Conservation (phyloP, 2,888 invertebrate species). For the Pachliopta kotzebuea region DNA sequence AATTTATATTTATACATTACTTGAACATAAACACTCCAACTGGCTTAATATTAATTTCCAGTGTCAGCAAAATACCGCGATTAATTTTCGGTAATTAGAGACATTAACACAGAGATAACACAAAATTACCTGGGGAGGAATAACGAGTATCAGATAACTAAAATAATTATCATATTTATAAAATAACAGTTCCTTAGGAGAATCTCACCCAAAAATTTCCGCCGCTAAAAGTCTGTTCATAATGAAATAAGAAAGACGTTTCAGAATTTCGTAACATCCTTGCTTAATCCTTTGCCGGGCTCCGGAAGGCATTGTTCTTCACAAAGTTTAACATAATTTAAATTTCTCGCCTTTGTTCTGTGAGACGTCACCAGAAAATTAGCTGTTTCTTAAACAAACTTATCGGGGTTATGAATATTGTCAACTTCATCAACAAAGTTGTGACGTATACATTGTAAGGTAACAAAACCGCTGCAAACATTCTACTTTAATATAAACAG, state of each 20-base stretch:
- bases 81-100: conserved; percentile 66
- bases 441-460: conserved; percentile 16
- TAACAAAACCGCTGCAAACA: neutral
- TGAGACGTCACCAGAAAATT: conserved; percentile 48
- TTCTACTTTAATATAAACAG: neutral
- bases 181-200: conserved; percentile 58
- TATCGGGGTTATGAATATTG: conserved; percentile 45
- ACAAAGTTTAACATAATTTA: conserved; percentile 59
- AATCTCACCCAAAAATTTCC: conserved; percentile 33
- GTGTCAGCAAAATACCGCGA: conserved; percentile 41
- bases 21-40: neutral
- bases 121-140: conserved; percentile 66
- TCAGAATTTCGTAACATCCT: conserved; percentile 42
- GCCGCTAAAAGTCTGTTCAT: conserved; percentile 7
- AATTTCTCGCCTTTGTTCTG: conserved; percentile 57
- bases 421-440: conserved; percentile 13
- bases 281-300: conserved; percentile 57
- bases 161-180: conserved; percentile 66
- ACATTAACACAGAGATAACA: conserved; percentile 71
- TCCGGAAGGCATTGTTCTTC: conserved; percentile 58
- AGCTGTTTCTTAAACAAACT: conserved; percentile 50
- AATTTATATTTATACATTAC: neutral
- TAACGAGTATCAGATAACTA: conserved; percentile 63
- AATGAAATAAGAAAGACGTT: conserved; percentile 31
- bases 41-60: conserved; percentile 3